Conservation (phyloP, 2,113 vertebrate genomes). For the Desmodus rotundus region DNA sequence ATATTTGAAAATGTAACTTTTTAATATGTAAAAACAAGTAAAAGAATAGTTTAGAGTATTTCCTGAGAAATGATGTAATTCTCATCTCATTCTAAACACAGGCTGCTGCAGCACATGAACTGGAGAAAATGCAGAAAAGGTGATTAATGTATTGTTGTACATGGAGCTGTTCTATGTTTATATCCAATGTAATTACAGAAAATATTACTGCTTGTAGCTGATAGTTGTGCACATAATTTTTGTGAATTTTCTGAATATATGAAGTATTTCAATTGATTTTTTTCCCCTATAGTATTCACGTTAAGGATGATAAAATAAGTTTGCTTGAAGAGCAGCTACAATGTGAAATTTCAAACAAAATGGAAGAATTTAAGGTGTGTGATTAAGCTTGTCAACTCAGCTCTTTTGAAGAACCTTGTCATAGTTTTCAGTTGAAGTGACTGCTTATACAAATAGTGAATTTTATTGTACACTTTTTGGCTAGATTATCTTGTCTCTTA, state of each 20-base stretch:
- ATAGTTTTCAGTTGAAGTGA: conserved; percentile 8
- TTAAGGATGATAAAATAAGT: conserved; percentile 85
- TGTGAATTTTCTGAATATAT: neutral
- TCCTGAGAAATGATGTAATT: conserved; percentile 69
- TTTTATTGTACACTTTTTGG: neutral
- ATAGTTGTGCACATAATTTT: neutral
- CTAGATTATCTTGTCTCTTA: neutral
- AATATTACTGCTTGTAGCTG: neutral
- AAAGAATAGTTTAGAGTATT: conserved; percentile 41
- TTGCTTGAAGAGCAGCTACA: conserved; percentile 83
- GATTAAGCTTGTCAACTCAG: neutral
- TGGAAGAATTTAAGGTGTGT: conserved; percentile 83
- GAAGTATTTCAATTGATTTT: conserved; percentile 32
- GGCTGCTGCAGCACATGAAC: conserved; percentile 81
- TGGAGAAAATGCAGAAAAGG: conserved; percentile 87
- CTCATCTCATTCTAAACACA: conserved; percentile 77
- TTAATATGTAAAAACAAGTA: conserved; percentile 5
- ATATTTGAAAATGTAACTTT: neutral
- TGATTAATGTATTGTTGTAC: conserved; percentile 59
- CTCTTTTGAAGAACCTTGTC: neutral
- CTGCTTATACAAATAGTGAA: neutral
- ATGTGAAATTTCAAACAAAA: conserved; percentile 78
- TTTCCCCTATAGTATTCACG: conserved; percentile 72
- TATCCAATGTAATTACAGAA: neutral
- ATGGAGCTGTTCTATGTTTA: neutral